phyloP scores from a whole-genome alignment of 2,797 vertebrate species.

The Cossypha polioptera region DNA sequence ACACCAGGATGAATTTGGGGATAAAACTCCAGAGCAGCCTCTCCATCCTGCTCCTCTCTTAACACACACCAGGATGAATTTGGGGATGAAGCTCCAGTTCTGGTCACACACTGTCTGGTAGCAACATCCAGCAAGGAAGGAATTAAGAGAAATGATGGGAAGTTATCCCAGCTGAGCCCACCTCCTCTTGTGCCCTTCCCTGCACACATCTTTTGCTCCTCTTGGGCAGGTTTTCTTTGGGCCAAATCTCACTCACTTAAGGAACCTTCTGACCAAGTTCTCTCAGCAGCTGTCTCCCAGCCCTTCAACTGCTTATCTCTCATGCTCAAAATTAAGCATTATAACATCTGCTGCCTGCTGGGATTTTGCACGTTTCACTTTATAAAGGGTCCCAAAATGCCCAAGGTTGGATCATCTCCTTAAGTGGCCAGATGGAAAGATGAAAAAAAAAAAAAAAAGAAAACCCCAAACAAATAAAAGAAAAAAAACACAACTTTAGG shows the following conservation, averaged over 20 bases:
- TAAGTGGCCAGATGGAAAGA: background rate
- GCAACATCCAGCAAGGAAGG: background rate
- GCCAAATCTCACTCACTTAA: background rate
- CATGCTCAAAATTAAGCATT: background rate
- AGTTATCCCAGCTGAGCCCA: background rate
- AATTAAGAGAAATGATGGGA: background rate
- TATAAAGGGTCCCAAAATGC: background rate
- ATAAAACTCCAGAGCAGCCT: background rate
- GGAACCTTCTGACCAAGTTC: background rate
- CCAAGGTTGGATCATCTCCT: background rate
- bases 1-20: background rate
- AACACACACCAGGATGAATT: too few species aligned
- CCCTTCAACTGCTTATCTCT: background rate
- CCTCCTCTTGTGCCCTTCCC: background rate
- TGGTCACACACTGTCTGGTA: accelerated
- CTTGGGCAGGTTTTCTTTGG: background rate
- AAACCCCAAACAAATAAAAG: background rate
- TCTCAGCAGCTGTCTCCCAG: background rate
- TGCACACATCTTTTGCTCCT: background rate
- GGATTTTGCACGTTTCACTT: background rate
- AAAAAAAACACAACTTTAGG: background rate
- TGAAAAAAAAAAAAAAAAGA: too few species aligned
- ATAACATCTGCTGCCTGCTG: background rate
- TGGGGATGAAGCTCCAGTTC: background rate
- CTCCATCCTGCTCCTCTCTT: background rate